phyloP scores from a whole-genome alignment of 2,797 vertebrate genomes.

The Nannoperca australis region DNA sequence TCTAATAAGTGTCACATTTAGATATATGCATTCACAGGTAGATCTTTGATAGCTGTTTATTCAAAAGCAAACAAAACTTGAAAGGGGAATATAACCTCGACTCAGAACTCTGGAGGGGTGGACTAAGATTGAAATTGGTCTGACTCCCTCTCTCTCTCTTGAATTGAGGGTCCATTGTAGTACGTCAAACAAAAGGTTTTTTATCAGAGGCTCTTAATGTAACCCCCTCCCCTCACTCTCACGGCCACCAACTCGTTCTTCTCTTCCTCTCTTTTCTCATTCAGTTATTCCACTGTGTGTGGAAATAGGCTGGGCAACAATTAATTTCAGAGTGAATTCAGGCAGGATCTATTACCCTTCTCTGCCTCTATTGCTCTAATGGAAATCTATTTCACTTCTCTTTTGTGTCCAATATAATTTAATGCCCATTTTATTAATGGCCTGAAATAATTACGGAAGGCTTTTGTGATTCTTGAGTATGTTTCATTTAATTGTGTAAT shows the following conservation, averaged over 20 bases:
- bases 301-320: slow-evolving; percentile 99
- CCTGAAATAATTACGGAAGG: slow-evolving; percentile 99
- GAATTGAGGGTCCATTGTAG: slow-evolving; percentile 86
- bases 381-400: slow-evolving; percentile 99
- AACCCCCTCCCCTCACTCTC: slow-evolving; percentile 73
- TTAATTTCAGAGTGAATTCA: slow-evolving; percentile 99
- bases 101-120: slow-evolving; percentile 72
- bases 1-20: slow-evolving; percentile 35
- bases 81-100: slow-evolving; percentile 73
- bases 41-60: slow-evolving; percentile 68
- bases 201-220: slow-evolving; percentile 87
- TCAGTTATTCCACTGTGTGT: slow-evolving; percentile 99
- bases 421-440: slow-evolving; percentile 99
- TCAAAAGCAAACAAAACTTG: slow-evolving; percentile 72
- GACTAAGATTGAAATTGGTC: slow-evolving; percentile 81
- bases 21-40: slow-evolving; percentile 40
- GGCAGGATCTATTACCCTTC: slow-evolving; percentile 99
- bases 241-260: slow-evolving; percentile 82
- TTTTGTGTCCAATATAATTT: slow-evolving; percentile 99
- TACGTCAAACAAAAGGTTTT: slow-evolving; percentile 87
- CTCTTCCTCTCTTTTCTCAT: slow-evolving; percentile 90
- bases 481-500: slow-evolving; percentile 99
- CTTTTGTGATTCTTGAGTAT: slow-evolving; percentile 99
- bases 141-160: slow-evolving; percentile 60
- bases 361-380: slow-evolving; percentile 99